Conservation (phyloP, 2,888 invertebrate genomes). For the Eubasilissa splendida region DNA sequence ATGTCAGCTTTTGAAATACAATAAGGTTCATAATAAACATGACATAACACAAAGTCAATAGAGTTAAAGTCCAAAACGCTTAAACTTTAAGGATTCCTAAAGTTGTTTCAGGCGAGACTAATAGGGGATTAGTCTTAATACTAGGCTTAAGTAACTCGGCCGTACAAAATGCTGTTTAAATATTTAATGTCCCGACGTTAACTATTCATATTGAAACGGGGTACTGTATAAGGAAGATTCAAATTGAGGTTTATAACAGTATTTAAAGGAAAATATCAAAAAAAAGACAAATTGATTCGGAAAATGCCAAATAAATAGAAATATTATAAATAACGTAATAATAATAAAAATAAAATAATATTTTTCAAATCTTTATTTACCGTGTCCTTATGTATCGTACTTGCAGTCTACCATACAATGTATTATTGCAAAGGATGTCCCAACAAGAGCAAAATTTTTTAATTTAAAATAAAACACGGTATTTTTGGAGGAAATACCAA, state of each 20-base stretch:
- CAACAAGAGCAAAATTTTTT: too few species aligned
- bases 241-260: not conserved
- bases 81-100: constrained; percentile 27
- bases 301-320: not conserved
- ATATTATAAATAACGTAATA: not conserved
- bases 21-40: constrained; percentile 5
- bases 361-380: too few species aligned
- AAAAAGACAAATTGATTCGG: not conserved
- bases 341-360: too few species aligned
- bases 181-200: constrained; percentile 6
- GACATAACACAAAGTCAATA: constrained; percentile 31
- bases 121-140: constrained; percentile 34
- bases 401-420: too few species aligned
- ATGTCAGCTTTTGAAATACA: not conserved
- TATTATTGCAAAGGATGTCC: too few species aligned
- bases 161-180: constrained; percentile 21
- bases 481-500: too few species aligned
- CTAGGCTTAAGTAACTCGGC: constrained; percentile 21
- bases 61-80: constrained; percentile 9
- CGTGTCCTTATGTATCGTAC: too few species aligned
- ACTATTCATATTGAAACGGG: constrained; percentile 2
- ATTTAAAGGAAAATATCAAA: not conserved
- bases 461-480: too few species aligned
- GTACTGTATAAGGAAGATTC: not conserved
- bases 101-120: constrained; percentile 35